Conservation (phyloP, 2,113 vertebrate species). For the Lipophrys pholis region DNA sequence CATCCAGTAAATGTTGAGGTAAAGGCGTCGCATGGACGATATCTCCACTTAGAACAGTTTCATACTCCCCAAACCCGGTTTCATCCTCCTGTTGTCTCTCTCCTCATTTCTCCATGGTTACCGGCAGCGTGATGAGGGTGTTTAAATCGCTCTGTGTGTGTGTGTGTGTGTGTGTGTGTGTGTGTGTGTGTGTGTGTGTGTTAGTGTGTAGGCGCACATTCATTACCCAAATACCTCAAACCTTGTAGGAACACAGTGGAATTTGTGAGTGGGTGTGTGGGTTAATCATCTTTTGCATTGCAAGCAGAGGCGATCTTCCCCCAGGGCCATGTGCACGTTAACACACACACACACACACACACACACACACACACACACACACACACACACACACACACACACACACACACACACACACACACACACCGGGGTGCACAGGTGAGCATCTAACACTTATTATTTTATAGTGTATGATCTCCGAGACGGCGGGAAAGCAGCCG, state of each 20-base stretch:
- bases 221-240: slow-evolving; percentile 40
- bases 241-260: slow-evolving; percentile 36
- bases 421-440: slow-evolving; percentile 43
- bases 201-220: slow-evolving; percentile 16
- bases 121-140: slow-evolving; percentile 14
- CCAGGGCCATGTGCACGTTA: too few species aligned
- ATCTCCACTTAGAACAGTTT: too few species aligned
- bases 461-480: slow-evolving; percentile 26
- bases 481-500: neutral
- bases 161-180: slow-evolving; percentile 1
- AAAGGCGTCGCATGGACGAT: too few species aligned
- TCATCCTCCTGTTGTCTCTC: slow-evolving; percentile 10
- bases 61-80: too few species aligned
- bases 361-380: neutral
- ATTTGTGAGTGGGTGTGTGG: slow-evolving; percentile 35
- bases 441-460: slow-evolving; percentile 51
- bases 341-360: slow-evolving; percentile 10
- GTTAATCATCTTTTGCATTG: slow-evolving; percentile 58
- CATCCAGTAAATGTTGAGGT: too few species aligned
- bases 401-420: neutral
- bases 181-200: slow-evolving; percentile 1
- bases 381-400: slow-evolving; percentile 11
- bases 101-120: slow-evolving; percentile 60
- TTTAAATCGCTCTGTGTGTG: slow-evolving; percentile 4
- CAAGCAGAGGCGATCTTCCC: slow-evolving; percentile 51